Evolutionary conservation across 92 coral and sea anemone species (phyloP).

Genomic region (Parazoanthus darwini): DNA sequence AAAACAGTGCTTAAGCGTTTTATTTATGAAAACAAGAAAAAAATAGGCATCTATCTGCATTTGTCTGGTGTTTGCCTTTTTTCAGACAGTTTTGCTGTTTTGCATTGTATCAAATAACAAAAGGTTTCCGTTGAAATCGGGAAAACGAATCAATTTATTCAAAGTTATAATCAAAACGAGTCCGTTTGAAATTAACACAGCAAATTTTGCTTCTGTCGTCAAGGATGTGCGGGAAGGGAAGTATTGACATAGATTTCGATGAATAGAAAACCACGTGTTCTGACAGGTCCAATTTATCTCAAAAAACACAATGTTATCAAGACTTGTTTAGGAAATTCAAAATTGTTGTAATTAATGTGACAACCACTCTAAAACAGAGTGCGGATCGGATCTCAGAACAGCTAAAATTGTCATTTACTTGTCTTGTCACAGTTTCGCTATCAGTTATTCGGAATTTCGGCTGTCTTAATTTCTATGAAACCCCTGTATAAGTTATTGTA

Average conservation of each 20-base stretch:
- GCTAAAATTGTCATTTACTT: background rate
- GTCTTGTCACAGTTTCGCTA: background rate
- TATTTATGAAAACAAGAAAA: background rate
- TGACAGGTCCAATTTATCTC: background rate
- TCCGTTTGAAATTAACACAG: background rate
- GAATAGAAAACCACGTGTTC: background rate
- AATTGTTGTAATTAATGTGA: background rate
- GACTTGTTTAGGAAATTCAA: background rate
- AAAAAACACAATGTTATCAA: background rate
- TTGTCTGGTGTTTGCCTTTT: background rate
- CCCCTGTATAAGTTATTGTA: background rate
- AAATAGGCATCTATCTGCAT: background rate
- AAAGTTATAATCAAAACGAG: background rate
- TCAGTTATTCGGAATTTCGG: background rate
- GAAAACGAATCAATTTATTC: background rate
- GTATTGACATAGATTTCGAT: background rate
- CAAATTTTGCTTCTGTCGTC: background rate
- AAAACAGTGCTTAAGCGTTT: background rate
- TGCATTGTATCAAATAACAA: background rate
- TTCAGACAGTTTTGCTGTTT: background rate
- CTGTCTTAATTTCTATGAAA: background rate
- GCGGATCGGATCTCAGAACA: background rate
- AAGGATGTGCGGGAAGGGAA: background rate
- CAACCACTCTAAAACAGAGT: background rate
- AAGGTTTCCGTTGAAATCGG: background rate